Conservation (phyloP, 2,797 vertebrate genomes). For the Ptychobarbus kaznakovi region DNA sequence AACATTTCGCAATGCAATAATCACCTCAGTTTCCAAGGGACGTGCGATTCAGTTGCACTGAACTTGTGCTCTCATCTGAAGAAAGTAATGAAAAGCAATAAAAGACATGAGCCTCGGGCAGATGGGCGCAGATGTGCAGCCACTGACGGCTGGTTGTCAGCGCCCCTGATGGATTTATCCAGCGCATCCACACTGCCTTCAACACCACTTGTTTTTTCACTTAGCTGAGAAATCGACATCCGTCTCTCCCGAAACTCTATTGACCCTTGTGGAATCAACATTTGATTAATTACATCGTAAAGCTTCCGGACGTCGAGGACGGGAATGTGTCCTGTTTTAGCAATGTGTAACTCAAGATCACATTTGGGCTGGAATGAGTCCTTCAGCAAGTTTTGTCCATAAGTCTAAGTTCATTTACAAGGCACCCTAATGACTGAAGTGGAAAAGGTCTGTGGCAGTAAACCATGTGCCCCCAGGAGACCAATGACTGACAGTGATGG, state of each 20-base stretch:
- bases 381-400: conserved; percentile 59
- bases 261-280: conserved; percentile 75
- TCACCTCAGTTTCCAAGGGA: conserved; percentile 69
- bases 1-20: conserved; percentile 64
- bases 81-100: conserved; percentile 83
- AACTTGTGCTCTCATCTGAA: conserved; percentile 67
- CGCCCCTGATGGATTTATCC: conserved; percentile 78
- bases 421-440: conserved; percentile 69
- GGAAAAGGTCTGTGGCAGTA: conserved; percentile 72
- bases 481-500: conserved; percentile 74
- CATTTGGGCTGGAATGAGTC: conserved; percentile 60
- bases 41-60: conserved; percentile 67
- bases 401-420: conserved; percentile 75
- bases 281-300: conserved; percentile 79
- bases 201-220: conserved; percentile 80
- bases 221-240: conserved; percentile 76
- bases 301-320: conserved; percentile 74
- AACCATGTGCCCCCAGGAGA: conserved; percentile 71
- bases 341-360: conserved; percentile 67
- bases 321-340: conserved; percentile 73
- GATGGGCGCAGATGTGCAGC: conserved; percentile 76
- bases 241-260: conserved; percentile 72
- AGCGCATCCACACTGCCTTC: conserved; percentile 70
- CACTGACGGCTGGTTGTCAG: conserved; percentile 78
- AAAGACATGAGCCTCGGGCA: conserved; percentile 73